phyloP scores from a whole-genome alignment of 92 coral and sea anemone species.

The Desmophyllum pertusum region DNA sequence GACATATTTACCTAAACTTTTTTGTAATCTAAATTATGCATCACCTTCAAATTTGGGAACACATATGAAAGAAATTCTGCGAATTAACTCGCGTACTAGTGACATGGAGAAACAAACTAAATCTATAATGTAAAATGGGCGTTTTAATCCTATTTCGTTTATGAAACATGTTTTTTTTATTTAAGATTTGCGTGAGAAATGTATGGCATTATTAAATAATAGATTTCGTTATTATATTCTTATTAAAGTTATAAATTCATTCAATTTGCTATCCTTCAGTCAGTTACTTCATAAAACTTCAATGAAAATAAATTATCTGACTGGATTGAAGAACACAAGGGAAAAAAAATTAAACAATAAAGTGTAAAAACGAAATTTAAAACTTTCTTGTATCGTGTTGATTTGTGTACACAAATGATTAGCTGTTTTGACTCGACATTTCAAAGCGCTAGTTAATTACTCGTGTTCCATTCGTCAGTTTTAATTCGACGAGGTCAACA shows the following conservation, averaged over 20 bases:
- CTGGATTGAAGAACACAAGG: neutral
- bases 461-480: slow-evolving; percentile 9
- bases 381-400: neutral
- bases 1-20: no score
- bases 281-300: neutral
- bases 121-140: neutral
- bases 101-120: neutral
- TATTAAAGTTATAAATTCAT: neutral
- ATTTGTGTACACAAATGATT: neutral
- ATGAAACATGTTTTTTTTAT: neutral
- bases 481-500: neutral
- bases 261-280: neutral
- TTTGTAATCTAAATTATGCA: neutral
- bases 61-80: neutral
- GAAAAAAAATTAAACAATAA: neutral
- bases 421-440: slow-evolving; percentile 14
- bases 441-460: slow-evolving; percentile 20
- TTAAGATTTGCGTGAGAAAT: neutral
- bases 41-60: neutral
- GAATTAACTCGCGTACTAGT: neutral
- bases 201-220: no score
- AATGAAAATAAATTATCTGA: neutral
- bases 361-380: neutral
- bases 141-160: neutral
- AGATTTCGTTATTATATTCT: neutral